phyloP scores from a whole-genome alignment of 1,140 invertebrate genomes.

The Euschistus heros region DNA sequence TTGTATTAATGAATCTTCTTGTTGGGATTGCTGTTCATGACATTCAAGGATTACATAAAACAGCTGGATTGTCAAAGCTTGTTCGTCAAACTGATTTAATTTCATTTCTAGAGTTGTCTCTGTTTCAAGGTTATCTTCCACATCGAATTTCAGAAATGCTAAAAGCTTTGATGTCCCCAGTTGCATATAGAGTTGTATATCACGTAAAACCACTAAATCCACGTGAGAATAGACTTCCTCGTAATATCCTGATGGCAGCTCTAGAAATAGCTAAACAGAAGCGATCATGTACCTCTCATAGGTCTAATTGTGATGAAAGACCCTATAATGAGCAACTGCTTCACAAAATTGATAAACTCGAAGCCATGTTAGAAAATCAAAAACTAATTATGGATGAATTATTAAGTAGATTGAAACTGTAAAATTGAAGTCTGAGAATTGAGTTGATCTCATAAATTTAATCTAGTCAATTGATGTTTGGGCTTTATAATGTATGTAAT shows the following conservation, averaged over 20 bases:
- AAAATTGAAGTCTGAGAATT: neutral
- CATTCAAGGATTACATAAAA: slow-evolving; percentile 65
- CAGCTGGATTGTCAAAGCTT: slow-evolving; percentile 59
- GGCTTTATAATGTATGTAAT: neutral
- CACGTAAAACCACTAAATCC: slow-evolving; percentile 71
- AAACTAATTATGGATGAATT: neutral
- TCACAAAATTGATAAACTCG: slow-evolving; percentile 8
- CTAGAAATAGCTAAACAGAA: slow-evolving; percentile 54
- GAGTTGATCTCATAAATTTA: neutral
- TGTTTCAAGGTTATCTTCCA: slow-evolving; percentile 59
- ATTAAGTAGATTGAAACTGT: neutral
- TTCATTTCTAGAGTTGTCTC: slow-evolving; percentile 57
- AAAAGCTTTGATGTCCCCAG: slow-evolving; percentile 61
- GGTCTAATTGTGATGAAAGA: neutral
- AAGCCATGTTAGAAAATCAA: slow-evolving; percentile 14
- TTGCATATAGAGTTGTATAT: slow-evolving; percentile 61
- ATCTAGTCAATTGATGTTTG: neutral
- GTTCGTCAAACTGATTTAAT: slow-evolving; percentile 68
- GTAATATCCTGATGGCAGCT: slow-evolving; percentile 60
- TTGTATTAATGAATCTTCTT: slow-evolving; percentile 69
- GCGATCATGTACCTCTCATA: neutral
- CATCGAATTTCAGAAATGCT: slow-evolving; percentile 52
- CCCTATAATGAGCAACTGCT: neutral
- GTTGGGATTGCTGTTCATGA: slow-evolving; percentile 71
- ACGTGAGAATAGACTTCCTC: slow-evolving; percentile 61